These are phyloP conservation scores for Elephas maximus DNA, from an alignment of 2,113 vertebrate species.

Conservation along the genomic window DNA sequence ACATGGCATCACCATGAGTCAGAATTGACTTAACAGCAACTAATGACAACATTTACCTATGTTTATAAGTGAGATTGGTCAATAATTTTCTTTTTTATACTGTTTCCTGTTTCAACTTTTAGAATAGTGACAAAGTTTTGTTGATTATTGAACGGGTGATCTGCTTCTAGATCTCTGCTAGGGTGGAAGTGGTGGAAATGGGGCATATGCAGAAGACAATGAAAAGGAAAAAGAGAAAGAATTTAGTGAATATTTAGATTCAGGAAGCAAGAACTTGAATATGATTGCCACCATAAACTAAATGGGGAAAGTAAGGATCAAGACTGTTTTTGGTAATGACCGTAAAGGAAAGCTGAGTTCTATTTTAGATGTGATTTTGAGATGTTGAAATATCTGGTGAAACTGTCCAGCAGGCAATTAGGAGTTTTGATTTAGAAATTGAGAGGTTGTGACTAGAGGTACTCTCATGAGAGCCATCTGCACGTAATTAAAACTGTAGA, in stretches of 20 bases:
- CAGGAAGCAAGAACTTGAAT: neutral
- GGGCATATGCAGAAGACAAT: neutral
- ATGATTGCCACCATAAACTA: neutral
- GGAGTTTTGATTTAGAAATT: constrained; percentile 12
- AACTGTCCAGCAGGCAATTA: neutral
- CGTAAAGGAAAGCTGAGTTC: neutral
- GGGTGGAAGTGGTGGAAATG: neutral
- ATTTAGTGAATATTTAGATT: neutral
- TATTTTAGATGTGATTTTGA: neutral
- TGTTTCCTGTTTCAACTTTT: neutral
- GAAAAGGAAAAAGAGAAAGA: neutral
- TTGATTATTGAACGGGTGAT: neutral
- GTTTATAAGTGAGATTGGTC: neutral
- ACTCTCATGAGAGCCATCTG: neutral
- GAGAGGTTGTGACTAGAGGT: neutral
- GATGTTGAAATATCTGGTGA: neutral
- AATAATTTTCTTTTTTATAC: neutral
- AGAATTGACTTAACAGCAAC: neutral
- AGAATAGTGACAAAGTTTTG: neutral
- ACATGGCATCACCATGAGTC: neutral
- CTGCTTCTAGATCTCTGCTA: neutral
- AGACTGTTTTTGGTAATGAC: neutral
- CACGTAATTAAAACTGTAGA: neutral
- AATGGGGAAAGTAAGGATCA: neutral
- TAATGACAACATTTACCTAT: neutral